Base-by-base conservation (phyloP, 1,140 invertebrate species). In the Ditylenchus dipsaci region DNA sequence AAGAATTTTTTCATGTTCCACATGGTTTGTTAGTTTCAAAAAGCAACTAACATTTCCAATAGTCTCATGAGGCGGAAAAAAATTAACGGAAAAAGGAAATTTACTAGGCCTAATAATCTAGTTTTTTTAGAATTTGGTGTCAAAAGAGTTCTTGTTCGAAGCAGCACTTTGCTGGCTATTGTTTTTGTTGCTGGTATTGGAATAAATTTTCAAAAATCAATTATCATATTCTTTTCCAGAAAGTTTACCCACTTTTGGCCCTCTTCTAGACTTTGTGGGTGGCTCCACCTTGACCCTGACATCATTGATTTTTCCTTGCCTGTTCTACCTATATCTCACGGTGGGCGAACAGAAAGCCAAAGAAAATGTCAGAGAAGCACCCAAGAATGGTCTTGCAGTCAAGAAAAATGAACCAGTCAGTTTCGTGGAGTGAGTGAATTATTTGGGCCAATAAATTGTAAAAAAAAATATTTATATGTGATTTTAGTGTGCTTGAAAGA, bases 221-320 rank as follows among this genome's bases (percentile, higher is more conserved):
- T 38, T 38, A 38, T 38, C 33, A n/a, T n/a, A n/a, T 11, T 38
- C 33, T 38, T 5, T 5, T 38, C 11, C 33, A 38, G 90, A 92
- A 84, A 88, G 89, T 1, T 87, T 95, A 0, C 91, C 92, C 0
- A 86, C 89, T 71, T 94, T 95, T 80, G 91, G 93, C 69, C 85
- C 91, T 21, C 88, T 95, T 0, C 90, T 95, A 88, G 88, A 91
- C 30, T 84, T 95, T 1, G 88, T 94, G 1, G 91, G 91, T 17
- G 90, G 90, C 0, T 87, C 93, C 0, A 92, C 90, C 0, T 89
- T 90, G 0, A 91, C 90, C 7, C 66, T 84, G n/a, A 76, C 83
- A 23, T 80, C 78, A 1, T 79, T 84, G 45, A 76, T 85, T 30
- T 79, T 82, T 23, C 85, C 85, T 11, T 67, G 71, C 29, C 58